A percentile compares a stretch with the other conserved stretches of the same genome.
These are phyloP conservation scores for Orius insidiosus DNA, from an alignment of 1,140 invertebrate genomes.

Conservation along the genomic window DNA sequence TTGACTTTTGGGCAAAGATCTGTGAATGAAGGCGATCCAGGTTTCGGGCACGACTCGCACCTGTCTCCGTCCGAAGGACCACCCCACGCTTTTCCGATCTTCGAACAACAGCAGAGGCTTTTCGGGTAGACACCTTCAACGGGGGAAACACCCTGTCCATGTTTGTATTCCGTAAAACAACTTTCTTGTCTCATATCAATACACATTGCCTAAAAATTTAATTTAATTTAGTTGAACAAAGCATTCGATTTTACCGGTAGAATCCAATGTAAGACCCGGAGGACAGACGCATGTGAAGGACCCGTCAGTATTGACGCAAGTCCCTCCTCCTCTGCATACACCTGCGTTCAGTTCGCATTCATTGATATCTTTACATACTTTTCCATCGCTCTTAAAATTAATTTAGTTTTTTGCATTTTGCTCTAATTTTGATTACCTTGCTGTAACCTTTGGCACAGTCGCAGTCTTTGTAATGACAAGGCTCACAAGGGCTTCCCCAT, in stretches of 20 bases:
- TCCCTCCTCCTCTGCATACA: slow-evolving; percentile 34
- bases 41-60: slow-evolving; percentile 62
- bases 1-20: slow-evolving; percentile 51
- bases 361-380: slow-evolving; percentile 61
- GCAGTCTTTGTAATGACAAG: slow-evolving; percentile 48
- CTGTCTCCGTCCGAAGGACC: slow-evolving; percentile 43
- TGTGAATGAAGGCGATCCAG: slow-evolving; percentile 35
- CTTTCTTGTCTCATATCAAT: slow-evolving; percentile 60
- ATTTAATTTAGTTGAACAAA: slow-evolving; percentile 7
- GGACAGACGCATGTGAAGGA: slow-evolving; percentile 56
- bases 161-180: slow-evolving; percentile 57
- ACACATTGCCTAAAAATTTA: slow-evolving; percentile 39
- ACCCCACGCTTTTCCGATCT: slow-evolving; percentile 56
- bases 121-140: slow-evolving; percentile 51
- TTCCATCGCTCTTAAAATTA: slow-evolving; percentile 38
- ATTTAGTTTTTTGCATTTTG: slow-evolving; percentile 35
- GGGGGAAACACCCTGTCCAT: slow-evolving; percentile 35
- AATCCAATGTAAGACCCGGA: slow-evolving; percentile 47
- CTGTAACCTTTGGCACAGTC: slow-evolving; percentile 53
- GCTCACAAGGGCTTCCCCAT: slow-evolving; percentile 78
- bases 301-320: slow-evolving; percentile 55
- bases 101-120: slow-evolving; percentile 63
- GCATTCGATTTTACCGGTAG: slow-evolving; percentile 37
- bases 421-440: slow-evolving; percentile 35
- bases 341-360: slow-evolving; percentile 47